Evolutionary conservation across 2,888 invertebrate genomes (phyloP), one percentile per base, ranked within the genome.

Genomic region (Uloborus plumipes): DNA sequence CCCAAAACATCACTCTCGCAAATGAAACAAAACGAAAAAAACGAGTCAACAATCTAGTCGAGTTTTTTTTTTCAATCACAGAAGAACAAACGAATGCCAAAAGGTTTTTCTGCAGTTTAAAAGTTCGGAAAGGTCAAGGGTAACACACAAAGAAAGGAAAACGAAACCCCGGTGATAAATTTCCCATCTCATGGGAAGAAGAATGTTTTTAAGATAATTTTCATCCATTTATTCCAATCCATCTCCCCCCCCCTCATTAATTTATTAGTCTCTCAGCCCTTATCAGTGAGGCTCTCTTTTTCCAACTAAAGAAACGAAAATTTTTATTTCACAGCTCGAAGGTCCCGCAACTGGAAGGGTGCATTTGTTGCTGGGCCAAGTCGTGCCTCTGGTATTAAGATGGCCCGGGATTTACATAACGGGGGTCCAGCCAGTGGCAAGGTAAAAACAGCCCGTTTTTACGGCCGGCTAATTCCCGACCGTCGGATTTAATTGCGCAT

Each of bases 181-280:
- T 78, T 72, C 50, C 58, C n/a, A 20, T 15, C 66, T 65, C 59
- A 50, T 61, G 59, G 59, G 51, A 72, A 78, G 51, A 72, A 78
- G 59, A 66, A 78, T 47, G 65, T 78, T 78, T 78, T 59, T 66
- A 71, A 78, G 78, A 78, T 78, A 78, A 78, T 72, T 66, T 66
- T 72, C 71, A 66, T 72, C 72, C 78, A 66, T 78, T 78, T 66
- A 72, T 78, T 78, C 66, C 66, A 64, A 65, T 61, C 49, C n/a
- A n/a, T n/a, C n/a, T 11, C 59, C 22, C 55, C 65, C 51, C 65
- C n/a, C 65, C 20, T 78, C 78, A 78, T 78, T 72, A 78, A 78
- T 78, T 78, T 78, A 78, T 78, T 51, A 26, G 72, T 20, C 78
- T 78, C 72, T 78, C 66, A 78, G 26, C n/a, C 22, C 66, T 72